These are phyloP conservation scores for Xylocopa sonorina DNA, from an alignment of 1,140 invertebrate species.

Conservation along the genomic window DNA sequence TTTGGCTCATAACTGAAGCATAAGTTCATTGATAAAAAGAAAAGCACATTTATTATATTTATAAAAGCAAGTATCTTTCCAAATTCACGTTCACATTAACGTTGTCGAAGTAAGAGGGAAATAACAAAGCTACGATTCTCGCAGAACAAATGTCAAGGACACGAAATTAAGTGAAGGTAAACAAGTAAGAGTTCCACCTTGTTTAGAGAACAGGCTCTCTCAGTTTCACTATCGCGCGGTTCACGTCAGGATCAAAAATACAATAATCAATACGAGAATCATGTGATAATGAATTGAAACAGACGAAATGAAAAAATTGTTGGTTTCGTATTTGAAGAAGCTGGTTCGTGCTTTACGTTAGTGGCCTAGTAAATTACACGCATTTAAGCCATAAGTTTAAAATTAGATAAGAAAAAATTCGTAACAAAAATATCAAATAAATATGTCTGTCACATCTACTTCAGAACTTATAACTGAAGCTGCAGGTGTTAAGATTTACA, in stretches of 20 bases:
- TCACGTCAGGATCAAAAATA: not conserved
- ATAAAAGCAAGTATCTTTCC: not conserved
- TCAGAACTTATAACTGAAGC: conserved; percentile 49
- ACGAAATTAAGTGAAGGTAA: conserved; percentile 78
- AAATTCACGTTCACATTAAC: not conserved
- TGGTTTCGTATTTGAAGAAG: not conserved
- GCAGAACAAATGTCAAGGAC: conserved; percentile 75
- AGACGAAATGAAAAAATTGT: not conserved
- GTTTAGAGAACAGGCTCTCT: conserved; percentile 21
- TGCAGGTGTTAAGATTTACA: conserved; percentile 58
- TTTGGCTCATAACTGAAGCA: not conserved
- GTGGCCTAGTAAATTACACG: not conserved
- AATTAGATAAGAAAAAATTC: conserved; percentile 7
- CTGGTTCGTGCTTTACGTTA: not conserved
- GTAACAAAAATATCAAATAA: not conserved
- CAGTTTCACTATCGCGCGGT: conserved; percentile 21
- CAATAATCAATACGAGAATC: not conserved
- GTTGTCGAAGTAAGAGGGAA: not conserved
- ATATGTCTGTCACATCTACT: conserved; percentile 31
- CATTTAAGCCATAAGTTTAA: not conserved
- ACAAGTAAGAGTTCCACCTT: conserved; percentile 72
- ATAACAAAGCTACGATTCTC: not conserved
- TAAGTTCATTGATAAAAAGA: not conserved
- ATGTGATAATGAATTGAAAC: not conserved
- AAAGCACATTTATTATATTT: conserved; percentile 11